Percentiles rank a stretch among this genome's conserved stretches.
Evolutionary conservation across 2,888 invertebrate species (phyloP).

Genomic region (Mythimna pallens): DNA sequence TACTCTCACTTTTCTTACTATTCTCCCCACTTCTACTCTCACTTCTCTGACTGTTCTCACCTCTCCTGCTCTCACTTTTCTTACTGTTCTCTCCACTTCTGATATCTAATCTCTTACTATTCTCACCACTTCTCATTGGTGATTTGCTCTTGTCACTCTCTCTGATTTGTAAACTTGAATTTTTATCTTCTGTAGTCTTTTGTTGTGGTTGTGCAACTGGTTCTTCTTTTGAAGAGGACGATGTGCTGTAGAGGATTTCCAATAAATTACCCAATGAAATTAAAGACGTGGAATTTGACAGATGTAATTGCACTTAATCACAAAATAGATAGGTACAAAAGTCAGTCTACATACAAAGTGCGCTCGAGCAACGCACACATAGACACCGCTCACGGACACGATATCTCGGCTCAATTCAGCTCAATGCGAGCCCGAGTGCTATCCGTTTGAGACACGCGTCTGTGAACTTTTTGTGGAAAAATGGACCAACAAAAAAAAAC

Average conservation of each 20-base stretch:
- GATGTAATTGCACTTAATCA: too few species aligned
- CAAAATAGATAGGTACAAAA: too few species aligned
- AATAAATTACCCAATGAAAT: too few species aligned
- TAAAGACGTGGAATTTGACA: too few species aligned
- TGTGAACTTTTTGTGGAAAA: too few species aligned
- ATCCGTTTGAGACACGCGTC: too few species aligned
- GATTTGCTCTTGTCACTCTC: slow-evolving; percentile 13
- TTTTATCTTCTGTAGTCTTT: slow-evolving; percentile 21
- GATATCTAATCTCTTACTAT: background rate
- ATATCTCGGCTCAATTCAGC: too few species aligned
- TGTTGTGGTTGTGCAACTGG: background rate
- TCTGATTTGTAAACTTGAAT: slow-evolving; percentile 3
- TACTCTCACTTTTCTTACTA: background rate
- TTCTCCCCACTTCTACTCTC: slow-evolving; percentile 6
- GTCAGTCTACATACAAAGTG: too few species aligned
- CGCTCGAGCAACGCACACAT: too few species aligned
- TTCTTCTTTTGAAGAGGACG: slow-evolving; percentile 14
- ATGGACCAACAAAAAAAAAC: too few species aligned
- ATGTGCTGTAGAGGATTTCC: slow-evolving; percentile 10
- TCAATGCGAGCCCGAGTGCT: too few species aligned
- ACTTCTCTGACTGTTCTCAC: background rate
- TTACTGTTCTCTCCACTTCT: slow-evolving; percentile 8
- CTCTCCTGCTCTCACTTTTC: slow-evolving; percentile 3
- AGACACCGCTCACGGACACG: too few species aligned
- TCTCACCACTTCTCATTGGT: slow-evolving; percentile 1